Base-by-base conservation (phyloP, 1,140 invertebrate species). In the Bombus confusus region DNA sequence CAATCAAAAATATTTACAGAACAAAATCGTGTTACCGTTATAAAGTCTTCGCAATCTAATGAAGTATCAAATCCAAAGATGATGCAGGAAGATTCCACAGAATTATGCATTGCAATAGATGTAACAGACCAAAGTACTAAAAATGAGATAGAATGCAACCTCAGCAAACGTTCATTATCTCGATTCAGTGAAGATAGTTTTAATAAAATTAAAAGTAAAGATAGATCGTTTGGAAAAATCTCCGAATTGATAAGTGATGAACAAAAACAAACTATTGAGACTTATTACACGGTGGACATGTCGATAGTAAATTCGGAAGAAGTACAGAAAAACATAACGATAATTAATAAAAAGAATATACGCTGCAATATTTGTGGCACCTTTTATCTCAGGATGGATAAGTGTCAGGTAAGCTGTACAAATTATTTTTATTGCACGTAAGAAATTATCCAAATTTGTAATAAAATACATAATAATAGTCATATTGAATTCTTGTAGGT, bases 241-340 rank as follows among this genome's bases (percentile, higher is more conserved):
- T 90, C 91, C 0, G 89, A 94, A 72, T 84, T 94, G 25, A 93
- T 94, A 39, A 93, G 86, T 12, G 80, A 91, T 0, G 91, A 93
- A 66, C 91, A 94, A 43, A 93, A 93, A 77, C 52, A 80, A 62
- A 59, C 73, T 2, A 93, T 94, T 37, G 93, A 93, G 47, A 88
- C 85, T 39, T 88, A 74, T 71, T 93, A 93, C 73, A 77, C 5
- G 1, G 75, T 92, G 9, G 85, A 93, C n/a, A 91, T 91, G 91
- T 89, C 88, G 2, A 80, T 87, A 1, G 87, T 93, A 22, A 78
- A 94, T 25, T 83, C 86, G 9, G 69, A 69, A 15, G 64, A 85
- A 47, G 92, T 94, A 10, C 43, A 83, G 1, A 78, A 87, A 3
- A 91, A 93, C 28, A 73, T 93, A 15, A 88, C 84, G 0, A 68